A percentile compares a stretch with the other conserved stretches of the same genome.
Evolutionary conservation across 2,888 invertebrate genomes (phyloP).

Genomic region (Cryptocheilus praepositus): DNA sequence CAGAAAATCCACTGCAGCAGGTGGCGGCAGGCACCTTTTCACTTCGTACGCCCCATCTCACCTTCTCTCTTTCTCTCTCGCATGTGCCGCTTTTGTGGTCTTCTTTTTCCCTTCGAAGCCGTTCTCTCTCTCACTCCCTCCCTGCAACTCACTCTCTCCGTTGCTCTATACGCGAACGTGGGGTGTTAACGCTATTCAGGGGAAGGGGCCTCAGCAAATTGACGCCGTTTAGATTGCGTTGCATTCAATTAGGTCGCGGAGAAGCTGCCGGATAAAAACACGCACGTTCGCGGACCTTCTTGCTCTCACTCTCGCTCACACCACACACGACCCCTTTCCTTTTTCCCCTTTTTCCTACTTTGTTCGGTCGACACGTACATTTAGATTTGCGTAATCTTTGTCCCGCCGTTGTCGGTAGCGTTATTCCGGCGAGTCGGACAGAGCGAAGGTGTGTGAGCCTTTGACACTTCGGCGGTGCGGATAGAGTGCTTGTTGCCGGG

Average conservation of each 20-base stretch:
- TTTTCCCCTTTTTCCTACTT: conserved; percentile 7
- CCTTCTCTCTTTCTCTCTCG: conserved; percentile 13
- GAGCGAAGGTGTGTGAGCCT: too few species aligned
- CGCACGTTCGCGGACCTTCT: conserved; percentile 39
- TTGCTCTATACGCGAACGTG: conserved; percentile 9
- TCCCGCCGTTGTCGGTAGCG: conserved; percentile 2
- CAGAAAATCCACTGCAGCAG: conserved; percentile 46
- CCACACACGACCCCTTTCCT: conserved; percentile 14
- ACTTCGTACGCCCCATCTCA: not conserved
- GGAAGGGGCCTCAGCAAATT: conserved; percentile 52
- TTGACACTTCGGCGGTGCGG: too few species aligned
- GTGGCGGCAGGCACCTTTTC: conserved; percentile 27
- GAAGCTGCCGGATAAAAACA: conserved; percentile 41
- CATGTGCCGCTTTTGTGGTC: too few species aligned
- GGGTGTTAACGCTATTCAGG: conserved; percentile 27
- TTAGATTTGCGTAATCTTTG: conserved; percentile 33
- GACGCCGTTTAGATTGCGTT: conserved; percentile 62
- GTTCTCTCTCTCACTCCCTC: too few species aligned
- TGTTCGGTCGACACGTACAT: conserved; percentile 35
- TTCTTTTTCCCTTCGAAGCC: too few species aligned
- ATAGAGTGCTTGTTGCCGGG: too few species aligned
- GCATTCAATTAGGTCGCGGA: conserved; percentile 59
- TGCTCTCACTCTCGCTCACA: not conserved
- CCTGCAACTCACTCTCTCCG: too few species aligned
- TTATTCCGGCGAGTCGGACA: not conserved